Percentiles rank a stretch among this genome's conserved stretches.
These are phyloP conservation scores for Anhinga anhinga DNA, from an alignment of 2,113 vertebrate species.

Conservation along the genomic window DNA sequence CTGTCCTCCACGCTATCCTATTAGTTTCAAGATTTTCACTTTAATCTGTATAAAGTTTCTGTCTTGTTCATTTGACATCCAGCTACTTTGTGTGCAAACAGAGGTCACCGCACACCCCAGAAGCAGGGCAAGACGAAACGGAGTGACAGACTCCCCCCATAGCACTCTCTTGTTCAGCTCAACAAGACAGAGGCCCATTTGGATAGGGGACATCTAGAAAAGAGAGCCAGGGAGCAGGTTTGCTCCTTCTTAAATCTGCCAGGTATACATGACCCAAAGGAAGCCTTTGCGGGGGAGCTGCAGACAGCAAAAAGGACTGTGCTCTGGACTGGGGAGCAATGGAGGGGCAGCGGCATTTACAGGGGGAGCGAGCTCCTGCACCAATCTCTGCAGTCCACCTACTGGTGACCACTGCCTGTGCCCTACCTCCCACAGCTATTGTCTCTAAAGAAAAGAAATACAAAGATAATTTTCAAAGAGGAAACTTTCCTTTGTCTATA, in stretches of 20 bases:
- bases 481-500: neutral
- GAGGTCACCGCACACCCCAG: no score
- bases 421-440: neutral
- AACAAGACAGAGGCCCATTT: neutral
- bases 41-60: neutral
- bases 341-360: neutral
- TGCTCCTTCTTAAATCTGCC: neutral
- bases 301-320: neutral
- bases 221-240: neutral
- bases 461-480: neutral
- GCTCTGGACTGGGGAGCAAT: neutral
- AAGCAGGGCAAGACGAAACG: neutral
- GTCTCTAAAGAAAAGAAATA: neutral
- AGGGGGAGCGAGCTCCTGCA: neutral
- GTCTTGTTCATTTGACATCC: neutral
- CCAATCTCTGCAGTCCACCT: neutral
- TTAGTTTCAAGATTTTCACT: neutral
- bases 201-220: neutral
- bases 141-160: neutral
- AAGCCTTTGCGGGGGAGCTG: neutral
- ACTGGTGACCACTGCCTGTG: neutral
- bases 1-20: neutral
- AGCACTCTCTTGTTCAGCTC: neutral
- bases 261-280: neutral
- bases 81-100: neutral